Conservation (phyloP, 2,113 vertebrate genomes). For the Amphiprion percula region DNA sequence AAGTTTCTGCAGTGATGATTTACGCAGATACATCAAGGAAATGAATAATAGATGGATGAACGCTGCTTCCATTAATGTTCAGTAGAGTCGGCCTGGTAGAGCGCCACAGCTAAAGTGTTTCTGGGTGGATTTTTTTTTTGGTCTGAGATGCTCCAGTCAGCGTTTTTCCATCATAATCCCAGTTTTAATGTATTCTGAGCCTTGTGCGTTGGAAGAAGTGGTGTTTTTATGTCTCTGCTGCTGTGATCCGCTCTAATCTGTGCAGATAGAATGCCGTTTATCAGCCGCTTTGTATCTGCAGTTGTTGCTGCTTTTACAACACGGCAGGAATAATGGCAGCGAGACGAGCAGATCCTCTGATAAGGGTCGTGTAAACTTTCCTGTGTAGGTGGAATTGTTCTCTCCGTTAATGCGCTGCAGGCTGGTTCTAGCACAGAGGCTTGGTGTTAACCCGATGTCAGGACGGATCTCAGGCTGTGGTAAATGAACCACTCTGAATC, state of each 20-base stretch:
- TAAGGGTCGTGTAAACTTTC: conserved; percentile 34
- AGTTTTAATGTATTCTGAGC: not conserved
- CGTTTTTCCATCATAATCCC: conserved; percentile 12
- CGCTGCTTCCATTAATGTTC: conserved; percentile 25
- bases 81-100: not conserved
- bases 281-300: conserved; percentile 34
- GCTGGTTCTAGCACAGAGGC: conserved; percentile 1
- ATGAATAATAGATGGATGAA: conserved; percentile 42
- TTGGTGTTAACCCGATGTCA: conserved; percentile 8
- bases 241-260: conserved; percentile 35
- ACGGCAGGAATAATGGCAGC: conserved; percentile 23
- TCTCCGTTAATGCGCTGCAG: conserved; percentile 12
- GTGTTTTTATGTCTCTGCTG: not conserved
- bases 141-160: conserved; percentile 10
- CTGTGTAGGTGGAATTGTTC: conserved; percentile 41
- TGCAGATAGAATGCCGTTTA: conserved; percentile 35
- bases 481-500: not conserved
- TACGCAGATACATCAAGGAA: not conserved
- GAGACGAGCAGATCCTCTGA: conserved; percentile 29
- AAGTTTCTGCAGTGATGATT: conserved; percentile 5
- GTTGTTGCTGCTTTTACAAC: conserved; percentile 49
- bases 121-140: conserved; percentile 19
- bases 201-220: not conserved
- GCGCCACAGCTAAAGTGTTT: conserved; percentile 25
- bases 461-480: not conserved